Conservation (phyloP, 2,888 invertebrate genomes). For the Noctua pronuba region DNA sequence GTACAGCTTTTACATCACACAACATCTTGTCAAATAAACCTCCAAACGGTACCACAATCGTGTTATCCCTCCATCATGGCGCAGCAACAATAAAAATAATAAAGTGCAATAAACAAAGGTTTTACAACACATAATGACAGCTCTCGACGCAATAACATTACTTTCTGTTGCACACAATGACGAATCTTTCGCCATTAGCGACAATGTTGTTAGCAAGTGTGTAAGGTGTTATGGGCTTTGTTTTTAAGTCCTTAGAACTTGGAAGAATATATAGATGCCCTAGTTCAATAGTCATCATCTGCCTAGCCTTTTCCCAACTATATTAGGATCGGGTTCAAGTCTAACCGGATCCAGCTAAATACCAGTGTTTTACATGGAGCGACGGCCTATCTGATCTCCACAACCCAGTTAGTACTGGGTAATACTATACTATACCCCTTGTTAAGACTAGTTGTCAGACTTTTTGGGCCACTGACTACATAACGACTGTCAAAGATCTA, state of each 20-base stretch:
- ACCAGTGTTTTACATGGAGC: too few species aligned
- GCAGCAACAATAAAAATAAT: conserved; percentile 56
- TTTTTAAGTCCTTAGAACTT: conserved; percentile 5
- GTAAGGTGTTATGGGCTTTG: conserved; percentile 1
- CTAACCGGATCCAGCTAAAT: too few species aligned
- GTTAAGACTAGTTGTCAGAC: too few species aligned
- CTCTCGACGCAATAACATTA: conserved; percentile 55
- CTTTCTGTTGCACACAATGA: conserved; percentile 52
- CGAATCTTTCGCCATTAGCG: conserved; percentile 45
- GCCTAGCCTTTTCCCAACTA: too few species aligned
- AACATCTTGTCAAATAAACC: conserved; percentile 12
- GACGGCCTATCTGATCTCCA: too few species aligned
- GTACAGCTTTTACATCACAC: conserved; percentile 16
- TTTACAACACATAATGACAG: conserved; percentile 78
- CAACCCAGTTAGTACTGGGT: too few species aligned
- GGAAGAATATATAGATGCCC: not conserved
- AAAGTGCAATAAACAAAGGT: conserved; percentile 64
- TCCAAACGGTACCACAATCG: conserved; percentile 36
- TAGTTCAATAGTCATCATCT: too few species aligned
- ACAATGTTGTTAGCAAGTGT: conserved; percentile 51
- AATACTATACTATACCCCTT: too few species aligned
- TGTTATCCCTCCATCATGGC: conserved; percentile 40
- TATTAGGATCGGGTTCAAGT: too few species aligned
- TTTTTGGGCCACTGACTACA: too few species aligned
- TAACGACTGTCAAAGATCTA: too few species aligned